Base-by-base conservation (phyloP, 1,140 invertebrate species). In the Heterodera carotae region DNA sequence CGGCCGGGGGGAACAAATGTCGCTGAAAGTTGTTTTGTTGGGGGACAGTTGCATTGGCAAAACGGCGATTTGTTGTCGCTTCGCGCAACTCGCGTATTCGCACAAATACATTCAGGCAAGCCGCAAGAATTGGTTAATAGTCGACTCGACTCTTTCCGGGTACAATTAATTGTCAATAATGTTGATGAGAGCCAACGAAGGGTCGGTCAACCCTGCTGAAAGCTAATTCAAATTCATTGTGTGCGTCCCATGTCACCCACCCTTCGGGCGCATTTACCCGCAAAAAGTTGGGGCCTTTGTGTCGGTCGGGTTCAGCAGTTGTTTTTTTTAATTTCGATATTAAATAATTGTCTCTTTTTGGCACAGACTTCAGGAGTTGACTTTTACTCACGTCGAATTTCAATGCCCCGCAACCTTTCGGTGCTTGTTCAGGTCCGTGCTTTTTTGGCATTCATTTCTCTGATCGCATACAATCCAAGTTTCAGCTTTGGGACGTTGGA, bases 401-500 rank as follows among this genome's bases (percentile, higher is more conserved):
- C 91, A 74, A 87, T 94, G 79, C 92, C 92, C 78, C 91, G 90
- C 80, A 91, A 90, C 81, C 60, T 76, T 56, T 34, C 75, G 62
- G 82, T 85, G 34, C 64, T 87, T 22, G 62, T 88, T 29, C 85
- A 91, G 91, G 82, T 86, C n/a, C n/a, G 29, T 22, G 7, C 60
- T 62, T 62, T 62, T 62, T 62, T 6, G 12, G 48, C 18, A n/a
- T n/a, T n/a, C n/a, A n/a, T n/a, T n/a, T 22, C 15, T 56, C 22
- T 18, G 48, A 56, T 56, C 48, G 22, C 48, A 5, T 12, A 56
- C n/a, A 10, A 34, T 91, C 92, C 27, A 91, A 91, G 64, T 87
- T 94, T 33, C 91, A 94, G 87, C 89, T 95, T 25, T 94, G 93
- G 91, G 94, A 95, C 87, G 91, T 95, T 69, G 93, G 93, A 34